Evolutionary conservation across 2,113 vertebrate species (phyloP).

Genomic region (Cettia cetti): DNA sequence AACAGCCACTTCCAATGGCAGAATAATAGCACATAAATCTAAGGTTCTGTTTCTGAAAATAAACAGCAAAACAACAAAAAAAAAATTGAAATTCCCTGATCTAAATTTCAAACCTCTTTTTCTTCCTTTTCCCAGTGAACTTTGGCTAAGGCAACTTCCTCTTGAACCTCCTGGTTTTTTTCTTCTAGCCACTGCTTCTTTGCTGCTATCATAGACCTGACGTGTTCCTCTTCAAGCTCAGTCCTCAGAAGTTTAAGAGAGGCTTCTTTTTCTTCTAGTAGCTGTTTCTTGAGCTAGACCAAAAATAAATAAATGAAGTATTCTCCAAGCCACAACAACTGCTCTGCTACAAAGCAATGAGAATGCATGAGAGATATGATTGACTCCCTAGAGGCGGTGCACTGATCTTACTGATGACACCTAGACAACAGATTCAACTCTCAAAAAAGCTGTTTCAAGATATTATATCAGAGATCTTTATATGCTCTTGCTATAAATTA

Average conservation of each 20-base stretch:
- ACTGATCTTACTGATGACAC: background rate
- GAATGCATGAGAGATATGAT: fast-evolving
- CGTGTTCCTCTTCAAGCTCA: slow-evolving; percentile 79
- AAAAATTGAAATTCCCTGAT: background rate
- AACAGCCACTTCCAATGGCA: background rate
- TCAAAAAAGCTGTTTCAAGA: background rate
- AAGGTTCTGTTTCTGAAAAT: background rate
- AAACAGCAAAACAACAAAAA: background rate
- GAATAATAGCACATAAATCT: background rate
- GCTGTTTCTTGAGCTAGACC: slow-evolving; percentile 67
- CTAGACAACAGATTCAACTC: background rate
- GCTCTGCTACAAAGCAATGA: background rate
- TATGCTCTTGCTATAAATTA: background rate
- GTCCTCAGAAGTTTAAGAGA: slow-evolving; percentile 70
- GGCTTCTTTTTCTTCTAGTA: slow-evolving; percentile 68
- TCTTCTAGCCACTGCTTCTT: slow-evolving; percentile 79
- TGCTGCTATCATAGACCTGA: slow-evolving; percentile 56
- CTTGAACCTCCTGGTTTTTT: slow-evolving; percentile 69
- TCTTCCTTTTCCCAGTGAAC: slow-evolving; percentile 74
- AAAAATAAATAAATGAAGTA: background rate
- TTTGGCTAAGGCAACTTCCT: slow-evolving; percentile 68
- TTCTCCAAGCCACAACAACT: background rate
- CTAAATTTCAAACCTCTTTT: slow-evolving; percentile 68
- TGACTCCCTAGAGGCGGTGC: background rate
- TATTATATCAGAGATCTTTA: background rate